These are phyloP conservation scores for Melinaea menophilus DNA, from an alignment of 2,888 invertebrate species.

Conservation along the genomic window DNA sequence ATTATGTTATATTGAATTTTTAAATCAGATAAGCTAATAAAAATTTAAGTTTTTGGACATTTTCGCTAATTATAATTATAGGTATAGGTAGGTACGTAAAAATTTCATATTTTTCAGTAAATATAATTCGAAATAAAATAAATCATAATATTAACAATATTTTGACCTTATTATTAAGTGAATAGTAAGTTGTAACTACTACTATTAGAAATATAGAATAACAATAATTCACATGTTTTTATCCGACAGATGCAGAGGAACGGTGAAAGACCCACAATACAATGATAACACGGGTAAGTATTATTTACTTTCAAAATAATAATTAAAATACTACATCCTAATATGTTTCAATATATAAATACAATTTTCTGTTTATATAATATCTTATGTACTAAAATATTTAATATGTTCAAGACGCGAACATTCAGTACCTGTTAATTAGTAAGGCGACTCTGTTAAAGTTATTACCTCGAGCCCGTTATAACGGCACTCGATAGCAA, in stretches of 20 bases:
- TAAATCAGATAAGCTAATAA: too few relatives aligned
- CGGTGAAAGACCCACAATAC: slow-evolving; percentile 15
- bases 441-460: slow-evolving; percentile 28
- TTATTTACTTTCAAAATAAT: background rate
- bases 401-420: slow-evolving; percentile 3
- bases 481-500: slow-evolving; percentile 31
- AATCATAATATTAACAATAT: too few relatives aligned
- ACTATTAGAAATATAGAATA: too few relatives aligned
- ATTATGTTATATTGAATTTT: too few relatives aligned
- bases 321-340: background rate
- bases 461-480: slow-evolving; percentile 30
- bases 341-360: background rate
- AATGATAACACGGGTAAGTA: slow-evolving; percentile 12
- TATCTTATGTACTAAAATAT: background rate
- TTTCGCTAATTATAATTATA: too few relatives aligned
- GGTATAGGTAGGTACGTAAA: too few relatives aligned
- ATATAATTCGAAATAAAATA: too few relatives aligned
- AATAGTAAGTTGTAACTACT: too few relatives aligned
- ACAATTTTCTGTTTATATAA: background rate
- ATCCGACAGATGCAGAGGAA: slow-evolving; percentile 21
- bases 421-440: slow-evolving; percentile 28
- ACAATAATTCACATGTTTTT: background rate
- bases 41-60: too few relatives aligned
- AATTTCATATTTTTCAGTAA: too few relatives aligned
- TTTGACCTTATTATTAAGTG: too few relatives aligned